Conservation (phyloP, 92 coral and sea anemone species). For the Galaxea fascicularis region DNA sequence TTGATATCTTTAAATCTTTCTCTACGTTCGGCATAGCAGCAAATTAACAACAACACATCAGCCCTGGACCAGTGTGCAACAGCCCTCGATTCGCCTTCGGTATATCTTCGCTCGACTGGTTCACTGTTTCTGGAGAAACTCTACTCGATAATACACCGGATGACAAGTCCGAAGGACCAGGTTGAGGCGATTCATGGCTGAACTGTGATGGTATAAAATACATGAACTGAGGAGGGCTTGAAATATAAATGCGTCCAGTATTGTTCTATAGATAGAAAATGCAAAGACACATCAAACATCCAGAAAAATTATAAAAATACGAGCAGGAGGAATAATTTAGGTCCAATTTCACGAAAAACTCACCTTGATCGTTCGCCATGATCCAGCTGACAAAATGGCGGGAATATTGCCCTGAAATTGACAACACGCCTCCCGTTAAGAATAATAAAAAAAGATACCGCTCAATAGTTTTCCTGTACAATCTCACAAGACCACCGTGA, state of each 20-base stretch:
- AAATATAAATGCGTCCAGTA: slow-evolving; percentile 7
- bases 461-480: no score
- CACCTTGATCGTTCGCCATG: slow-evolving; percentile 5
- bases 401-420: no score
- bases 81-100: background rate
- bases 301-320: background rate
- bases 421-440: no score
- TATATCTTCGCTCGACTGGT: slow-evolving; percentile 9
- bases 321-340: background rate
- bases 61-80: background rate
- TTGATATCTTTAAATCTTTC: no score
- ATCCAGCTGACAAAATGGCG: no score
- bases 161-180: slow-evolving; percentile 8
- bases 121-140: slow-evolving; percentile 2
- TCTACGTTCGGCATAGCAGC: no score
- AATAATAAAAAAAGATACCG: no score
- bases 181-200: background rate
- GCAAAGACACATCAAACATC: background rate
- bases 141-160: background rate
- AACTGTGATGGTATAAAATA: background rate
- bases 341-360: background rate
- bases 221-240: slow-evolving; percentile 6
- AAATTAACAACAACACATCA: no score
- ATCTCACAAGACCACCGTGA: no score
- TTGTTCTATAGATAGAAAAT: no score